phyloP scores from a whole-genome alignment of 2,113 vertebrate genomes.

The Brachirus orientalis region DNA sequence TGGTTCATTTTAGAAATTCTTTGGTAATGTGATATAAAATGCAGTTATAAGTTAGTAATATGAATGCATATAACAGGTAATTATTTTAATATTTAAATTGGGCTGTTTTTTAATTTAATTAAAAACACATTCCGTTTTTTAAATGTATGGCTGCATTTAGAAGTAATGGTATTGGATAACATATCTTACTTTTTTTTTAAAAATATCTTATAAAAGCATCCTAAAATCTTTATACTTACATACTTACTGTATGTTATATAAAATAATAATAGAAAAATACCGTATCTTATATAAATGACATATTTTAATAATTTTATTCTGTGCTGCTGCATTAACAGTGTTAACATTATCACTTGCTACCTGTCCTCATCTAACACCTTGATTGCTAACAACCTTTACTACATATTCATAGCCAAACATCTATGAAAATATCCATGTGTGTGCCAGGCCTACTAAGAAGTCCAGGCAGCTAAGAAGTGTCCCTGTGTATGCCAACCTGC shows the following conservation, averaged over 20 bases:
- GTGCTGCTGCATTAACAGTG: slow-evolving; percentile 8
- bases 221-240: too few species aligned
- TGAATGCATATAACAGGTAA: too few species aligned
- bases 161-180: too few species aligned
- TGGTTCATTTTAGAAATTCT: background rate
- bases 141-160: too few species aligned
- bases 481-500: slow-evolving; percentile 78
- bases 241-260: too few species aligned
- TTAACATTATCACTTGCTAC: background rate
- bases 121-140: too few species aligned
- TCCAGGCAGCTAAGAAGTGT: slow-evolving; percentile 46
- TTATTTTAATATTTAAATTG: too few species aligned
- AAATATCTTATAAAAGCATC: too few species aligned
- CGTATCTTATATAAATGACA: background rate
- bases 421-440: slow-evolving; percentile 68
- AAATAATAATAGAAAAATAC: too few species aligned
- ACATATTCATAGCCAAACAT: slow-evolving; percentile 63
- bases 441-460: slow-evolving; percentile 57
- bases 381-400: slow-evolving; percentile 23
- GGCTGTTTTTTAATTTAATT: too few species aligned
- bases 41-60: too few species aligned
- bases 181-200: too few species aligned
- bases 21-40: background rate
- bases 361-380: slow-evolving; percentile 30
- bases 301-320: background rate